Conservation (phyloP, 2,113 vertebrate species). For the Sapajus apella region DNA sequence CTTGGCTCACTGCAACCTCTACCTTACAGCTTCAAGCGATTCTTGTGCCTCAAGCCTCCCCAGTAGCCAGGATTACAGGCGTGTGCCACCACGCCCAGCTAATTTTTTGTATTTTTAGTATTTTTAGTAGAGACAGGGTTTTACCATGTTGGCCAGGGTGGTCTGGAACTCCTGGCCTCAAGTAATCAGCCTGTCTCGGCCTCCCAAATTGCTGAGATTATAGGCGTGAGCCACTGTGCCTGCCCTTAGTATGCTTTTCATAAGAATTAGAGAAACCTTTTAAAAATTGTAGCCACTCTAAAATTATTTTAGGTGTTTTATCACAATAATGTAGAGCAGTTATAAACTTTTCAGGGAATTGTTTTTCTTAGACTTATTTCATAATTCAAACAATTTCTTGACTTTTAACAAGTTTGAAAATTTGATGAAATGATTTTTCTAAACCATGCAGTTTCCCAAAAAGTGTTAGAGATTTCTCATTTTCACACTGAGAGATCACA, state of each 20-base stretch:
- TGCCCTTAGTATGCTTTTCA: background rate
- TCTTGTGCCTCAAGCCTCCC: too few species aligned
- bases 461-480: background rate
- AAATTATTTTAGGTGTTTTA: slow-evolving; percentile 31
- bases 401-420: background rate
- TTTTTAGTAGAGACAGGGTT: too few species aligned
- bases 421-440: slow-evolving; percentile 25
- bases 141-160: too few species aligned
- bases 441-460: background rate
- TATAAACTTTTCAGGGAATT: background rate
- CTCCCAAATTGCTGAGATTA: too few species aligned
- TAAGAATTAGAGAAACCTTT: slow-evolving; percentile 27
- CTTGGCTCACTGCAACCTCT: too few species aligned
- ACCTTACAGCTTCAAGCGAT: too few species aligned
- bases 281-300: background rate
- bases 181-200: too few species aligned
- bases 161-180: too few species aligned
- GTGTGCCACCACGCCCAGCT: too few species aligned
- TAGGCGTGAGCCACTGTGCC: too few species aligned
- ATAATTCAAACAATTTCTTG: background rate
- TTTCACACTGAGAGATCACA: background rate
- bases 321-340: background rate
- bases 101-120: too few species aligned
- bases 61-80: too few species aligned
- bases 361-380: background rate